phyloP scores from a whole-genome alignment of 1,140 invertebrate species.

The Dreissena rostriformis region DNA sequence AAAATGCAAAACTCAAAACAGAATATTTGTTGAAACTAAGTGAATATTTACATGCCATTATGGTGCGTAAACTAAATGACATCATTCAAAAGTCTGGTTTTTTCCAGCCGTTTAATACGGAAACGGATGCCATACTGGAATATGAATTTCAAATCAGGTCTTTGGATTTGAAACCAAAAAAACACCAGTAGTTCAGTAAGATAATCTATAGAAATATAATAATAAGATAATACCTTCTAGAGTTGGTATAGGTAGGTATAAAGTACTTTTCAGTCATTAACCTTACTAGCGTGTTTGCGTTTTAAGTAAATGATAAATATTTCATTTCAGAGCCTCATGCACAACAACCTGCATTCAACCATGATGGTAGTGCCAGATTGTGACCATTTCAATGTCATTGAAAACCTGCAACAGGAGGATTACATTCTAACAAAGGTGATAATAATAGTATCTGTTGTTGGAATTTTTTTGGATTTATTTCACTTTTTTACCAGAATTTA shows the following conservation, averaged over 20 bases:
- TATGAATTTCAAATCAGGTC: not conserved
- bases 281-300: too few species aligned
- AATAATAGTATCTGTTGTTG: too few species aligned
- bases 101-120: not conserved
- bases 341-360: conserved; percentile 52
- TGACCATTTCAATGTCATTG: conserved; percentile 74
- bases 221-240: not conserved
- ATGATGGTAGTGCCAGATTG: conserved; percentile 65
- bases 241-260: not conserved
- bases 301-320: conserved; percentile 1
- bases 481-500: too few species aligned
- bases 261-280: too few species aligned
- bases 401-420: conserved; percentile 56
- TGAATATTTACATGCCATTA: too few species aligned
- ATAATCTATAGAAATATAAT: too few species aligned
- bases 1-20: too few species aligned
- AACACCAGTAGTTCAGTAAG: not conserved
- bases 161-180: not conserved
- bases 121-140: not conserved
- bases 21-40: too few species aligned
- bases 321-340: conserved; percentile 60
- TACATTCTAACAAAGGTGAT: conserved; percentile 65
- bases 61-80: too few species aligned
- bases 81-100: too few species aligned
- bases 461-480: too few species aligned